Conservation (phyloP, 2,888 invertebrate genomes). For the Scaptomyza flava region DNA sequence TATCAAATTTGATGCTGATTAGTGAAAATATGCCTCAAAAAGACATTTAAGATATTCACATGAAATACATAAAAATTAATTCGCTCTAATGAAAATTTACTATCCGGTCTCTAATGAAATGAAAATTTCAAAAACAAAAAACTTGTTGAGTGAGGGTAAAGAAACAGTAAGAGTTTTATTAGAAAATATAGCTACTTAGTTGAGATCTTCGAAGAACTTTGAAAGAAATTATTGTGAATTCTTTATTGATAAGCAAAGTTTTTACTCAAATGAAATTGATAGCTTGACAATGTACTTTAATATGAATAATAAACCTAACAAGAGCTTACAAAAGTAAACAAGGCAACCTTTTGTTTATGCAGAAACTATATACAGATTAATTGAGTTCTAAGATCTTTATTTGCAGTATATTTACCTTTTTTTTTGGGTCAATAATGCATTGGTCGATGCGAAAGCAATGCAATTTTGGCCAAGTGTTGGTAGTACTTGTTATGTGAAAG, state of each 20-base stretch:
- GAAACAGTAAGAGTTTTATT: no score
- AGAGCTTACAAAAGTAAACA: no score
- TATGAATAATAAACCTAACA: no score
- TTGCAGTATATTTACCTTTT: neutral
- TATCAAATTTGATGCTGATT: constrained; percentile 64
- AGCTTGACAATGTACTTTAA: no score
- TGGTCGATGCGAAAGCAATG: constrained; percentile 31
- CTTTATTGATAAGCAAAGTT: no score
- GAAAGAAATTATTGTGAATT: no score
- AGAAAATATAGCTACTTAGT: neutral
- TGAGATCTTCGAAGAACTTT: no score
- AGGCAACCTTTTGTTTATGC: no score
- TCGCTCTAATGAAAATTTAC: constrained; percentile 37
- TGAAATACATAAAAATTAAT: neutral
- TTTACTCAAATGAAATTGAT: no score
- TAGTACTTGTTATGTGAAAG: constrained; percentile 58
- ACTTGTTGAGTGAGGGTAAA: no score
- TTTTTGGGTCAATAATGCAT: neutral
- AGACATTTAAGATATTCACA: no score
- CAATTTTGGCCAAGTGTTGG: constrained; percentile 39
- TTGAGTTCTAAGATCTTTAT: constrained; percentile 5
- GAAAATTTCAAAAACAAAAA: neutral
- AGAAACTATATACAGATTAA: constrained; percentile 19
- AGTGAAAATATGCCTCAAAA: constrained; percentile 25
- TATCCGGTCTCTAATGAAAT: neutral